Percentiles rank a stretch among this genome's conserved stretches.
Evolutionary conservation across 2,797 vertebrate species (phyloP).

Genomic region (Catharus ustulatus): DNA sequence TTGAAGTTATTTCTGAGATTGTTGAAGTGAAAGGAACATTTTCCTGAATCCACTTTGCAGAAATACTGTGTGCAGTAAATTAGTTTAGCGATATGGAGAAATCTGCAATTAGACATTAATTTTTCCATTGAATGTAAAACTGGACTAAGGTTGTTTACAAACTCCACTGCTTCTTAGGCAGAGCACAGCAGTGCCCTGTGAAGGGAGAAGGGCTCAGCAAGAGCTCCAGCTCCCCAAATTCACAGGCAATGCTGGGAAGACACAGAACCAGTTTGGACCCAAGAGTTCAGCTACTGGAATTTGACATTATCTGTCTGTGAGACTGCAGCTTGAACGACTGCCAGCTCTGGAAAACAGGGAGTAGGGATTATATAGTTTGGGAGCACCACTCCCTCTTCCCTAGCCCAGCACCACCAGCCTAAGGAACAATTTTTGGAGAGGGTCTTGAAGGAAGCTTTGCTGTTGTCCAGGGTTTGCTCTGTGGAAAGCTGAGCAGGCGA

Average conservation of each 20-base stretch:
- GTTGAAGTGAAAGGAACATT: not conserved
- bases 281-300: not conserved
- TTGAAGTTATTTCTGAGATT: not conserved
- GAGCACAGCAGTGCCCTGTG: not conserved
- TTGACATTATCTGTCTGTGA: not conserved
- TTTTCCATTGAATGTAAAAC: not conserved
- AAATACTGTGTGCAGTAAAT: not conserved
- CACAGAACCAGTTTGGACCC: not conserved
- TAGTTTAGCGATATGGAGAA: not conserved
- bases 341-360: not conserved
- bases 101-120: not conserved
- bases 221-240: not conserved
- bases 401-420: not conserved
- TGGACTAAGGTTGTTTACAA: not conserved
- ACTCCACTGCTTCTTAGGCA: not conserved
- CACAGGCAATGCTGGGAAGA: not conserved
- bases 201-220: not conserved
- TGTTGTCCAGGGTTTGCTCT: not conserved
- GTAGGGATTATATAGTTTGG: rapidly evolving
- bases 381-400: not conserved
- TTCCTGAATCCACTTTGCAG: not conserved
- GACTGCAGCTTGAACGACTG: not conserved
- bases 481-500: not conserved
- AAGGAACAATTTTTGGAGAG: not conserved
- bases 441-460: not conserved